Base-by-base conservation (phyloP, 2,888 invertebrate species). In the Thecocarcelia acutangulata region DNA sequence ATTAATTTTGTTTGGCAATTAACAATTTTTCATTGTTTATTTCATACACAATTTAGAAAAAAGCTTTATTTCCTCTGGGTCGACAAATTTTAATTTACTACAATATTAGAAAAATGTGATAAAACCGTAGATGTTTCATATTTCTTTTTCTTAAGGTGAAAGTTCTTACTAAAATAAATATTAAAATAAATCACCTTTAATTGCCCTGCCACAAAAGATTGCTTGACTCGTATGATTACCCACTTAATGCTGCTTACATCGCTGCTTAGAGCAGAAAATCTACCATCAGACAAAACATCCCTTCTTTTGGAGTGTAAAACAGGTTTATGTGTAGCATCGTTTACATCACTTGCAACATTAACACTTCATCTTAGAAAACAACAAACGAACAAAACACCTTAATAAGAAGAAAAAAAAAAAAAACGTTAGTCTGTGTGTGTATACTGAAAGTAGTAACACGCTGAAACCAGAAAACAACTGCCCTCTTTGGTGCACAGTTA, bases 331-430 rank as follows among this genome's bases (percentile, higher is more conserved):
- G 42, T 70, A 74, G 54, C 77, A 82, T 80, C 78, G 83, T 79
- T 77, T 64, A 80, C 83, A 80, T 79, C 82, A 83, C 83, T 80
- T 78, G 84, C 78, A 84, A 79, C 83, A 84, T 84, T 83, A 84
- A 81, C 84, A 84, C 83, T 84, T 80, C 78, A 84, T 83, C 72
- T 80, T 44, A n/a, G 52, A 11, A n/a, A 52, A 40, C 15, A n/a
- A 58, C 17, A 50, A 17, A 17, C 9, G 42, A 73, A 46, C 21
- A 50, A 48, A 58, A 8, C 13, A 12, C 54, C 63, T 19, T 46
- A 46, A 73, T 63, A 63, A 56, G 44, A n/a, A 37, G 59, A 4
- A 33, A 69, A 24, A 48, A 17, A 15, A 33, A 15, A 66, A 17
- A 11, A 19, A 15, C 42, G 33, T 9, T 33, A 6, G 33, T 33